These are phyloP conservation scores for Gadopsis bispinosus DNA, from an alignment of 2,797 vertebrate species.

Conservation along the genomic window DNA sequence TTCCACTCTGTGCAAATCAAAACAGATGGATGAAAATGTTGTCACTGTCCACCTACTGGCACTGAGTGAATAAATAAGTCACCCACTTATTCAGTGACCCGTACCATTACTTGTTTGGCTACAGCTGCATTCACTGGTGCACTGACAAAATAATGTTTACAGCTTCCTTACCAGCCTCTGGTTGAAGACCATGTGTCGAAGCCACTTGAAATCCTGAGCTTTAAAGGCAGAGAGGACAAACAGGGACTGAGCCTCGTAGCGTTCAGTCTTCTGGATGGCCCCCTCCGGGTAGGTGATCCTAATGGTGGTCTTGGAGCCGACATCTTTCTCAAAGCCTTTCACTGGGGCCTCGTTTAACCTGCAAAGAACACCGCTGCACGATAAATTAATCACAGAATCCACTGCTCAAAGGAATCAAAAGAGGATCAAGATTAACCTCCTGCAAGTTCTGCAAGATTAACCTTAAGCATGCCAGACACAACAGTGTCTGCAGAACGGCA, in stretches of 20 bases:
- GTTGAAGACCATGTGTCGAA: constrained; percentile 92
- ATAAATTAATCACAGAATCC: constrained; percentile 8
- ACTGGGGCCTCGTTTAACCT: constrained; percentile 94
- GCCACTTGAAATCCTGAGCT: constrained; percentile 93
- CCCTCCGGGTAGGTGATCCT: constrained; percentile 96
- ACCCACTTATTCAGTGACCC: neutral
- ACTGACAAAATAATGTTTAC: neutral
- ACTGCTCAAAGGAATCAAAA: neutral
- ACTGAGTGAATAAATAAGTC: neutral
- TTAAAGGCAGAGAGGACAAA: constrained; percentile 96
- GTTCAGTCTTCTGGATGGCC: constrained; percentile 90
- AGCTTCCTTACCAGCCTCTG: constrained; percentile 89
- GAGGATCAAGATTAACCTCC: too few relatives aligned
- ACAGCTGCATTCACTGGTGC: neutral
- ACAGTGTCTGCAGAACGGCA: too few relatives aligned
- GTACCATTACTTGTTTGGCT: neutral
- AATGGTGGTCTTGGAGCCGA: constrained; percentile 93
- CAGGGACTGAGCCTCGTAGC: constrained; percentile 90
- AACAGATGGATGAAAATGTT: neutral
- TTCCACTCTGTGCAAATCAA: neutral
- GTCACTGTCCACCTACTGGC: neutral
- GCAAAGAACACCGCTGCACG: constrained; percentile 50
- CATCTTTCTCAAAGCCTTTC: constrained; percentile 92
- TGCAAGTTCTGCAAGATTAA: too few relatives aligned
- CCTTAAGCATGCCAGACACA: too few relatives aligned